Percentiles rank a stretch among this genome's conserved stretches.
These are phyloP conservation scores for Sebastes melanostomus DNA, from an alignment of 2,797 vertebrate species.

Conservation along the genomic window DNA sequence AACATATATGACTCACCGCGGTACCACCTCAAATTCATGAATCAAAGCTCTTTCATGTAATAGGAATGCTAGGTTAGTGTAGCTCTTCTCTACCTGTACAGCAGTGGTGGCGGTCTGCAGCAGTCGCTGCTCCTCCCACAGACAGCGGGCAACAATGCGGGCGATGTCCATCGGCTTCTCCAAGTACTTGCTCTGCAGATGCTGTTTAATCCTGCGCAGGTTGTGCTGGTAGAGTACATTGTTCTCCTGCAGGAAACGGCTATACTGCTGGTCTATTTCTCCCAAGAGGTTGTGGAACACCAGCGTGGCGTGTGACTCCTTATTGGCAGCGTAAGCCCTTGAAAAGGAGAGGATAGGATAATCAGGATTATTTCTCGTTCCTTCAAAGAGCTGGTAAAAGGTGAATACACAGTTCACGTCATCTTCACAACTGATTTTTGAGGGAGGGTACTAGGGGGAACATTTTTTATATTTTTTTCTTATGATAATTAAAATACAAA, in stretches of 20 bases:
- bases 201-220: conserved; percentile 97
- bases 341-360: not conserved
- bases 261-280: conserved; percentile 99
- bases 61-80: not conserved
- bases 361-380: not conserved
- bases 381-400: not conserved
- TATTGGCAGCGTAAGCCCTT: conserved; percentile 95
- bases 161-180: conserved; percentile 99
- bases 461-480: no score
- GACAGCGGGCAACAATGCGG: conserved; percentile 94
- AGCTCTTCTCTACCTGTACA: conserved; percentile 83
- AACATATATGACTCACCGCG: not conserved
- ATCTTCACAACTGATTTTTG: not conserved
- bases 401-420: not conserved
- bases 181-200: conserved; percentile 97
- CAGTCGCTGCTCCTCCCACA: conserved; percentile 96
- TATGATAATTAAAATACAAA: not conserved
- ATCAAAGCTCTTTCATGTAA: not conserved
- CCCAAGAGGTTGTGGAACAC: conserved; percentile 98
- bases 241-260: conserved; percentile 97
- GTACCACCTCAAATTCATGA: not conserved
- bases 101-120: conserved; percentile 93
- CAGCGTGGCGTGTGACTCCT: conserved; percentile 95
- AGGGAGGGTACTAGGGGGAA: not conserved
- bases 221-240: conserved; percentile 99